phyloP scores from a whole-genome alignment of 2,113 vertebrate species.

The Ctenodactylus gundi region DNA sequence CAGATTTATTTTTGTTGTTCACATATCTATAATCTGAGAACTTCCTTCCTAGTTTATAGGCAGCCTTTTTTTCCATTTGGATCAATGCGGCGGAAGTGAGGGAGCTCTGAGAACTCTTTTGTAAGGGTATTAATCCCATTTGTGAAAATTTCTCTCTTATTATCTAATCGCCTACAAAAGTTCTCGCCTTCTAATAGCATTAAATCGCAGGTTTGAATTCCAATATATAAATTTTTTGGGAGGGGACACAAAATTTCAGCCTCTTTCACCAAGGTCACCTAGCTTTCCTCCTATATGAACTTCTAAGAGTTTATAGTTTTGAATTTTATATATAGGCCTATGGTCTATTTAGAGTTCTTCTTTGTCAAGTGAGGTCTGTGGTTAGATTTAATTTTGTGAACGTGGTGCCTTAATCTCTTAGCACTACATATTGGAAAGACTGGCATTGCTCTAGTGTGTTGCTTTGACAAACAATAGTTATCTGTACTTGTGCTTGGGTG shows the following conservation, averaged over 20 bases:
- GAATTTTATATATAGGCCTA: not conserved
- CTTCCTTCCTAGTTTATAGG: too few species aligned
- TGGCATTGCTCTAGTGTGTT: not conserved
- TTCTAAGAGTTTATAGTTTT: not conserved
- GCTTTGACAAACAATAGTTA: not conserved
- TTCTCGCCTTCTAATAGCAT: not conserved
- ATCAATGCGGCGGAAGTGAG: too few species aligned
- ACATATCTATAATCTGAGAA: not conserved
- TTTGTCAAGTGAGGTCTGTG: not conserved
- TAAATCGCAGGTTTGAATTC: not conserved
- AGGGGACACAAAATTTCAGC: not conserved
- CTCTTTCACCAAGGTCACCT: not conserved
- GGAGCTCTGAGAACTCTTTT: not conserved
- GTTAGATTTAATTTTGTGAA: not conserved
- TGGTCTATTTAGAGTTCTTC: not conserved
- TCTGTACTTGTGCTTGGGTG: not conserved
- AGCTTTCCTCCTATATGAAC: not conserved
- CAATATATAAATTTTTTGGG: not conserved
- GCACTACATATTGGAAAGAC: not conserved
- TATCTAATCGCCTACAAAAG: not conserved
- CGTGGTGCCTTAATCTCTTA: not conserved
- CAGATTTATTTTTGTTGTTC: not conserved
- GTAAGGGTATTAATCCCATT: not conserved
- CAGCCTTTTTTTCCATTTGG: too few species aligned
- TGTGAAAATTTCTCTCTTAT: accelerated